Percentiles rank a stretch among this genome's conserved stretches.
Conservation (phyloP, 2,113 vertebrate species). For the Otolemur garnettii region DNA sequence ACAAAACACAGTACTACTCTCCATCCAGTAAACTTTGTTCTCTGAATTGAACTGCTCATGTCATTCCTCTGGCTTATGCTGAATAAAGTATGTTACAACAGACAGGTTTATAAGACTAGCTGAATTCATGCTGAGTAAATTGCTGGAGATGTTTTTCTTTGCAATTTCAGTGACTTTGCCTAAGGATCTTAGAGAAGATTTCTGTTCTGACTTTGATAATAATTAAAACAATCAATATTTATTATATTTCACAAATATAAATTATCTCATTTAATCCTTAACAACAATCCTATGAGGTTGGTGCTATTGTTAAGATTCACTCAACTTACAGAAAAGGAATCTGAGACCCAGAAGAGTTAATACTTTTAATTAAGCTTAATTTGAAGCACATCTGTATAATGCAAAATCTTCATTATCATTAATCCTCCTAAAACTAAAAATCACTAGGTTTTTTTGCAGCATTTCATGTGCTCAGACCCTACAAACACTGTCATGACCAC, state of each 20-base stretch:
- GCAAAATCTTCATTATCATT: background rate
- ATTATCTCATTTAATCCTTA: background rate
- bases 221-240: background rate
- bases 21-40: background rate
- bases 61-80: background rate
- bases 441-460: background rate
- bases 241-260: background rate
- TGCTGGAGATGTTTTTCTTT: slow-evolving; percentile 12
- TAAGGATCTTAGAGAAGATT: slow-evolving; percentile 25
- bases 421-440: slow-evolving; percentile 3
- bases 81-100: background rate
- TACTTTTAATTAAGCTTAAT: slow-evolving; percentile 27
- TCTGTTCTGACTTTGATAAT: slow-evolving; percentile 26
- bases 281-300: background rate
- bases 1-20: background rate
- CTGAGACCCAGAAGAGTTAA: background rate
- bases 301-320: background rate
- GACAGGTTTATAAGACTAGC: background rate
- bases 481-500: background rate
- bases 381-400: background rate
- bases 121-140: slow-evolving; percentile 20
- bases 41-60: background rate
- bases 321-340: background rate
- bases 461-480: background rate
- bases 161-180: slow-evolving; percentile 28